Conservation (phyloP, 2,888 invertebrate genomes). For the Idaea dimidiata region DNA sequence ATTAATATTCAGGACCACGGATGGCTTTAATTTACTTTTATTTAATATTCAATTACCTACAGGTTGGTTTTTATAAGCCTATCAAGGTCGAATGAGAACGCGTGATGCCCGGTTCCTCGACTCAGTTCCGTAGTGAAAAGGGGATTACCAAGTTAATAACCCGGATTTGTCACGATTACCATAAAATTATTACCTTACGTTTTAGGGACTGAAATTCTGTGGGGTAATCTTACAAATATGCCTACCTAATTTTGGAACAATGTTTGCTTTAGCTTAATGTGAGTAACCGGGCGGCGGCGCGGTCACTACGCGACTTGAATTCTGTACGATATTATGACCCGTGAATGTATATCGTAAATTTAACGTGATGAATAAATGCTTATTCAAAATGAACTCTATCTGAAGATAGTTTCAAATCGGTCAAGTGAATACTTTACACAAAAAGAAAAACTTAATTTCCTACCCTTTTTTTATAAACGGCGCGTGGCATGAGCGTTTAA, state of each 20-base stretch:
- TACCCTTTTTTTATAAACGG: too few relatives aligned
- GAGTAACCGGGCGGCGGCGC: neutral
- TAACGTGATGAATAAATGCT: neutral
- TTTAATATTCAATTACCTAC: slow-evolving; percentile 54
- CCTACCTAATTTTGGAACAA: neutral
- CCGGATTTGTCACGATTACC: slow-evolving; percentile 28
- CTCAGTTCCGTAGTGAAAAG: slow-evolving; percentile 27
- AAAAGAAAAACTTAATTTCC: too few relatives aligned
- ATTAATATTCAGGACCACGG: slow-evolving; percentile 66
- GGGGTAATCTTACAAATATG: neutral
- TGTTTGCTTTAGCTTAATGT: neutral
- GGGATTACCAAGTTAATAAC: slow-evolving; percentile 32
- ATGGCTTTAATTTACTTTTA: slow-evolving; percentile 64
- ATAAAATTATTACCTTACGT: slow-evolving; percentile 19
- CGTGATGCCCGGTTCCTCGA: slow-evolving; percentile 26
- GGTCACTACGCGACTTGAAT: neutral
- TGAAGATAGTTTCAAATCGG: too few relatives aligned
- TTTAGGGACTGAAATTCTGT: slow-evolving; percentile 1
- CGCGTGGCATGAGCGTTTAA: too few relatives aligned
- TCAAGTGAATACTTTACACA: too few relatives aligned
- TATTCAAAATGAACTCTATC: too few relatives aligned
- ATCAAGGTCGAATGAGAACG: slow-evolving; percentile 31
- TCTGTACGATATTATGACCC: neutral
- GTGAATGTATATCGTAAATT: neutral
- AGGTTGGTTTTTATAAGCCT: slow-evolving; percentile 45